phyloP scores from a whole-genome alignment of 2,113 vertebrate genomes.

The Crotalus horridus region DNA sequence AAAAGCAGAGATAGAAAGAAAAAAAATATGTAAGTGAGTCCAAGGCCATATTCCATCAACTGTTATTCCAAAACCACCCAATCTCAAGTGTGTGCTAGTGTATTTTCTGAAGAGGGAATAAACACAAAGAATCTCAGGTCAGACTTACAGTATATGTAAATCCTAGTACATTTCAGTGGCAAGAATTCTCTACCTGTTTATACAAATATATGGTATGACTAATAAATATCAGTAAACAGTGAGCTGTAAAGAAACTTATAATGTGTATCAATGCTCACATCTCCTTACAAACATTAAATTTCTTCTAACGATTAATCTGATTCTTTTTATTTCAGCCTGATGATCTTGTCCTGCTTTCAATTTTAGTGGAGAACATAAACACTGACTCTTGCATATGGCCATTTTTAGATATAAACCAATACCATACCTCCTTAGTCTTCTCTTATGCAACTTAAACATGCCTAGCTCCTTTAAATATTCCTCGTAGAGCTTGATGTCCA shows the following conservation, averaged over 20 bases:
- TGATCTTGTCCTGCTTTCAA: neutral
- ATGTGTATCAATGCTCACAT: neutral
- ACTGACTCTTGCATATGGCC: neutral
- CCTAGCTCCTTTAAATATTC: neutral
- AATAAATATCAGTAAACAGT: neutral
- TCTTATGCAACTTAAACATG: neutral
- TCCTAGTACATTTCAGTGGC: neutral
- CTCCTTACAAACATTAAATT: neutral
- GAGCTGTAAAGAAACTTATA: neutral
- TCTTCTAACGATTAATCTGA: neutral
- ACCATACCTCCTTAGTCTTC: neutral
- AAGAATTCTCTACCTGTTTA: neutral
- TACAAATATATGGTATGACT: neutral
- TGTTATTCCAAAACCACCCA: neutral
- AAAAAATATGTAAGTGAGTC: neutral
- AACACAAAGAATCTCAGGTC: neutral
- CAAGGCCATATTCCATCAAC: neutral
- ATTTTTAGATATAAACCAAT: neutral
- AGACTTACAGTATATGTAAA: neutral
- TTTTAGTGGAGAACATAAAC: neutral
- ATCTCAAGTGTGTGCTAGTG: neutral
- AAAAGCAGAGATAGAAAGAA: neutral
- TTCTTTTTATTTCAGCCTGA: neutral
- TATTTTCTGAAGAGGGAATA: neutral
- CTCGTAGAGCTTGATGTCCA: neutral